phyloP scores from a whole-genome alignment of 1,140 invertebrate genomes.

The Colletes gigas region DNA sequence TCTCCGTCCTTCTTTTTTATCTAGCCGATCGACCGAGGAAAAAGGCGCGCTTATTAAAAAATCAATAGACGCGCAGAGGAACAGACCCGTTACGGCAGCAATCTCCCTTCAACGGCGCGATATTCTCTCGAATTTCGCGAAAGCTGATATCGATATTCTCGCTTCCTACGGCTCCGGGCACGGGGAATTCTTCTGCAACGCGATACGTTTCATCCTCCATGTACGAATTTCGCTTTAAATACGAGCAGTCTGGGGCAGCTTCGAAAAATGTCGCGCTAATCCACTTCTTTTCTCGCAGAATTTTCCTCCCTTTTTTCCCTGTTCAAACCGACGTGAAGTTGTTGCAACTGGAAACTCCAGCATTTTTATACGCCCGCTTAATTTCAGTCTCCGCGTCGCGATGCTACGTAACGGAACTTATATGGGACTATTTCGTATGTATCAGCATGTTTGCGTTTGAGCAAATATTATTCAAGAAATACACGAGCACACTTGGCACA shows the following conservation, averaged over 20 bases:
- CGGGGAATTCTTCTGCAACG: constrained; percentile 28
- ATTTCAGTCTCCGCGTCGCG: too few relatives aligned
- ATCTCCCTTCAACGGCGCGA: constrained; percentile 16
- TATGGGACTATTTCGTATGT: too few relatives aligned
- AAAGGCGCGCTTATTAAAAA: constrained; percentile 40
- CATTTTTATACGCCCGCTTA: too few relatives aligned
- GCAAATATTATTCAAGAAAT: too few relatives aligned
- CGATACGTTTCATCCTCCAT: constrained; percentile 22
- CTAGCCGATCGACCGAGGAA: constrained; percentile 7
- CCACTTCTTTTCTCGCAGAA: constrained; percentile 1
- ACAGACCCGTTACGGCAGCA: constrained; percentile 6
- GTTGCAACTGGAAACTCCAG: too few relatives aligned
- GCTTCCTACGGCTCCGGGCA: background rate
- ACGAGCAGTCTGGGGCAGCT: background rate
- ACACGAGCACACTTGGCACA: too few relatives aligned
- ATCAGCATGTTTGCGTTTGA: too few relatives aligned
- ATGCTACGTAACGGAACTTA: too few relatives aligned
- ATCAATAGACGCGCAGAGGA: constrained; percentile 27
- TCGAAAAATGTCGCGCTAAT: background rate
- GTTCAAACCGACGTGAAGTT: too few relatives aligned
- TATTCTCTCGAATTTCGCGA: constrained; percentile 33
- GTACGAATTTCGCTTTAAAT: background rate
- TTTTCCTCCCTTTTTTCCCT: background rate
- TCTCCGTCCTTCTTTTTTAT: constrained; percentile 5
- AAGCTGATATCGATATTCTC: constrained; percentile 30